phyloP scores from a whole-genome alignment of 2,888 invertebrate species.

The Spicauda simplicius region DNA sequence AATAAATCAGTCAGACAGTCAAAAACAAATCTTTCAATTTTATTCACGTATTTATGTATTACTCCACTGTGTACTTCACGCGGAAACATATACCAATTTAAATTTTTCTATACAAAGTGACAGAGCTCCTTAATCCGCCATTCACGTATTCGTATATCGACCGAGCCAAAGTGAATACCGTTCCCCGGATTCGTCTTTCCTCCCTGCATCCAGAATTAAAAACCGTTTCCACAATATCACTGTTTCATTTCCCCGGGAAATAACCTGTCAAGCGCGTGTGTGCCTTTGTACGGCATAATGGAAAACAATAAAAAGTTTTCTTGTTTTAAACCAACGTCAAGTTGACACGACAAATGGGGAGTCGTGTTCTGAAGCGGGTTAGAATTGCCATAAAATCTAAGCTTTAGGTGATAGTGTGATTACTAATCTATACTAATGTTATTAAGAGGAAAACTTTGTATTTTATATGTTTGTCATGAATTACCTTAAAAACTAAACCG shows the following conservation, averaged over 20 bases:
- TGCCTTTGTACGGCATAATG: slow-evolving; percentile 41
- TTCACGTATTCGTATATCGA: slow-evolving; percentile 8
- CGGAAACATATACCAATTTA: too few relatives aligned
- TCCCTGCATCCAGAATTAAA: slow-evolving; percentile 30
- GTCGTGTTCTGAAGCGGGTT: slow-evolving; percentile 16
- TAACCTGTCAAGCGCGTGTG: slow-evolving; percentile 38
- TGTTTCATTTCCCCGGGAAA: slow-evolving; percentile 30
- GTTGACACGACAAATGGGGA: slow-evolving; percentile 44
- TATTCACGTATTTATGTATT: too few relatives aligned
- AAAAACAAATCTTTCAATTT: too few relatives aligned
- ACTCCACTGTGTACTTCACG: too few relatives aligned
- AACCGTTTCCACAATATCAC: slow-evolving; percentile 31
- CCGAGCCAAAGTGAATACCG: slow-evolving; percentile 9
- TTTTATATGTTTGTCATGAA: too few relatives aligned
- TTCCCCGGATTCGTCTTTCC: slow-evolving; percentile 20
- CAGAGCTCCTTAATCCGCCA: background rate
- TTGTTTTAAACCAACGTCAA: slow-evolving; percentile 45
- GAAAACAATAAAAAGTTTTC: slow-evolving; percentile 45
- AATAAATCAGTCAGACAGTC: too few relatives aligned
- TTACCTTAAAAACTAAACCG: too few relatives aligned
- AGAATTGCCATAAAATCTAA: background rate
- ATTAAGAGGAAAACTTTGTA: too few relatives aligned
- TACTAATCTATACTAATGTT: too few relatives aligned
- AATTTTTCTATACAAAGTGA: too few relatives aligned
- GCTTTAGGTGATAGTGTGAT: background rate